These are phyloP conservation scores for Therioaphis trifolii DNA, from an alignment of 2,888 invertebrate species.

Conservation along the genomic window DNA sequence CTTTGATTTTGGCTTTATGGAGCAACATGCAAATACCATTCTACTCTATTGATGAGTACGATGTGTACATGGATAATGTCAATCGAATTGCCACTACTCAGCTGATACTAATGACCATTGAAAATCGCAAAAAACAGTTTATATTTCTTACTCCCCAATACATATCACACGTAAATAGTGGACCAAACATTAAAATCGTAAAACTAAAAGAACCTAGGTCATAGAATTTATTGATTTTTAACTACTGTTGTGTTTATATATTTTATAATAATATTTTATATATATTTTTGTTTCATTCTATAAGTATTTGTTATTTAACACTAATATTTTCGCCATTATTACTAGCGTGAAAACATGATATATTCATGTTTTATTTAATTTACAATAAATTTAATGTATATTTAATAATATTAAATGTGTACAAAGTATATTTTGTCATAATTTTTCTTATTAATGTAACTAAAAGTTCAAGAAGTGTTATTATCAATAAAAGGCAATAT, in stretches of 20 bases:
- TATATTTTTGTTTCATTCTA: background rate
- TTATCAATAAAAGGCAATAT: background rate
- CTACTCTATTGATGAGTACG: slow-evolving; percentile 94
- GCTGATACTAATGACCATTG: slow-evolving; percentile 79
- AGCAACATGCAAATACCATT: slow-evolving; percentile 91
- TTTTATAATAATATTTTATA: no score
- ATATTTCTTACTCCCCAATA: slow-evolving; percentile 92
- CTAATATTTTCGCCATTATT: background rate
- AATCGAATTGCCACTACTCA: slow-evolving; percentile 62
- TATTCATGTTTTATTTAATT: background rate
- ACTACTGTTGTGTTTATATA: no score
- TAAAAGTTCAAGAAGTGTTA: background rate
- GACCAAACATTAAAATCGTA: slow-evolving; percentile 48
- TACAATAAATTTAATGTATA: background rate
- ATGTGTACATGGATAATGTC: slow-evolving; percentile 82
- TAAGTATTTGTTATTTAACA: background rate
- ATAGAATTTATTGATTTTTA: background rate
- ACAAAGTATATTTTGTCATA: background rate
- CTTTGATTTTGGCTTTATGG: slow-evolving; percentile 94
- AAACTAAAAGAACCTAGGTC: slow-evolving; percentile 56
- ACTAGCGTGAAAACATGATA: background rate
- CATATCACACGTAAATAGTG: slow-evolving; percentile 64
- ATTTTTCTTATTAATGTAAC: background rate
- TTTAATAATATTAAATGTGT: background rate
- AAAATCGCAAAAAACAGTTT: slow-evolving; percentile 79